Conservation (phyloP, 2,113 vertebrate genomes). For the Bettongia penicillata region DNA sequence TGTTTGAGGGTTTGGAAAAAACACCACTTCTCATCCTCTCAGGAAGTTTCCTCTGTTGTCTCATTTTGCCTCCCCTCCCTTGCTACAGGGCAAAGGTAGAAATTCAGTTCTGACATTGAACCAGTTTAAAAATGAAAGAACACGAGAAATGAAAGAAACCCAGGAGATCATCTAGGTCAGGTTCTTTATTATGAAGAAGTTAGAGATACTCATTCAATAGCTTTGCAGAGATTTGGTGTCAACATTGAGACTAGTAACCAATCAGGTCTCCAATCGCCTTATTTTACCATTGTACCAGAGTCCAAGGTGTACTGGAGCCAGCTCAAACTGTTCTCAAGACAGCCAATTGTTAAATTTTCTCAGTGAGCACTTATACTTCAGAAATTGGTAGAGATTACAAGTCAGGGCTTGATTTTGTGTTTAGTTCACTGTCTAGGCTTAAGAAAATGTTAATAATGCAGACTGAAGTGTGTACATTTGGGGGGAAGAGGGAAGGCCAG, state of each 20-base stretch:
- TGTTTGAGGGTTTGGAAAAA: neutral
- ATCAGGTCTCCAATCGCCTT: neutral
- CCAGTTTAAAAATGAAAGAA: neutral
- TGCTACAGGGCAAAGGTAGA: neutral
- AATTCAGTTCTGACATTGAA: neutral
- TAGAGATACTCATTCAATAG: neutral
- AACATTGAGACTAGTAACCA: neutral
- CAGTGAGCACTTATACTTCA: neutral
- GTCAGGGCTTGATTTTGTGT: neutral
- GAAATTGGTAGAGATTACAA: neutral
- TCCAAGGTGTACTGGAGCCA: neutral
- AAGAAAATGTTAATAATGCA: neutral
- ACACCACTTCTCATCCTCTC: neutral
- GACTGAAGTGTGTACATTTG: neutral
- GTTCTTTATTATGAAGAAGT: neutral
- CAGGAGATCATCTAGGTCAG: neutral
- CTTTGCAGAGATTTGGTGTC: neutral
- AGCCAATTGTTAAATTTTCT: neutral
- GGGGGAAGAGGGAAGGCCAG: neutral
- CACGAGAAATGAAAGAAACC: neutral
- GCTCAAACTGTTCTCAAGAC: neutral
- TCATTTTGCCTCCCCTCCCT: neutral
- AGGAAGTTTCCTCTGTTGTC: neutral
- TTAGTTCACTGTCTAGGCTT: neutral
- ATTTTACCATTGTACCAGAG: neutral